A percentile compares a stretch with the other conserved stretches of the same genome.
These are phyloP conservation scores for Daktulosphaira vitifoliae DNA, from an alignment of 1,140 invertebrate species.

Conservation along the genomic window DNA sequence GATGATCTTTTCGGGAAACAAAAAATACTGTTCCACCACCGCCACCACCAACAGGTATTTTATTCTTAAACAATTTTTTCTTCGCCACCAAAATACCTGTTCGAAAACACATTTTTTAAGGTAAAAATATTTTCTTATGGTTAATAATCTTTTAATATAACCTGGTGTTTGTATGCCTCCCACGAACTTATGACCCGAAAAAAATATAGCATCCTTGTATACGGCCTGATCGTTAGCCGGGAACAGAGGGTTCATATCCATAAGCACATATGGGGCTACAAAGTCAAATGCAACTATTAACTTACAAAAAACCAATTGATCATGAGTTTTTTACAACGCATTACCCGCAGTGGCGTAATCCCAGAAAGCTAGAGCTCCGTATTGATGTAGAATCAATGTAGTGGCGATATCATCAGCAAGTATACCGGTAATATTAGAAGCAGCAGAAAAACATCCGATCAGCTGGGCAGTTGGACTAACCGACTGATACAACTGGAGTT, in stretches of 20 bases:
- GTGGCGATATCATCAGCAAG: constrained; percentile 73
- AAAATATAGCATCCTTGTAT: constrained; percentile 83
- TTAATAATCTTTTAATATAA: constrained; percentile 29
- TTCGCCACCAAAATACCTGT: constrained; percentile 59
- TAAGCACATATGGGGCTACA: constrained; percentile 62
- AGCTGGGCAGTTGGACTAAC: constrained; percentile 47
- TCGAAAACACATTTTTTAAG: constrained; percentile 36
- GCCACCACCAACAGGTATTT: constrained; percentile 48
- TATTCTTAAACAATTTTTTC: constrained; percentile 53
- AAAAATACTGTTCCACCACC: constrained; percentile 59
- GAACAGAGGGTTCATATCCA: constrained; percentile 79
- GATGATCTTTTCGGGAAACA: constrained; percentile 48
- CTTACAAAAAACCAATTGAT: too few relatives aligned
- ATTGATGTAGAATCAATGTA: constrained; percentile 70
- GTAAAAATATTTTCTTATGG: background rate
- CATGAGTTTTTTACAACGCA: too few relatives aligned
- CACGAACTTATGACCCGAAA: constrained; percentile 84
- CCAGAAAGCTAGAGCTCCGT: constrained; percentile 77
- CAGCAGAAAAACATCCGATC: constrained; percentile 79
- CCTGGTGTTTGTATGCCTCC: constrained; percentile 81
- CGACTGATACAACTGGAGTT: constrained; percentile 48
- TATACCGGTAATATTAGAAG: constrained; percentile 83
- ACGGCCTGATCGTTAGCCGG: constrained; percentile 57
- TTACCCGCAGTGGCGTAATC: constrained; percentile 74
- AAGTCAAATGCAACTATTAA: too few relatives aligned